Percentiles rank a stretch among this genome's conserved stretches.
Evolutionary conservation across 2,797 vertebrate genomes (phyloP).

Genomic region (Pseudochromis fuscus): DNA sequence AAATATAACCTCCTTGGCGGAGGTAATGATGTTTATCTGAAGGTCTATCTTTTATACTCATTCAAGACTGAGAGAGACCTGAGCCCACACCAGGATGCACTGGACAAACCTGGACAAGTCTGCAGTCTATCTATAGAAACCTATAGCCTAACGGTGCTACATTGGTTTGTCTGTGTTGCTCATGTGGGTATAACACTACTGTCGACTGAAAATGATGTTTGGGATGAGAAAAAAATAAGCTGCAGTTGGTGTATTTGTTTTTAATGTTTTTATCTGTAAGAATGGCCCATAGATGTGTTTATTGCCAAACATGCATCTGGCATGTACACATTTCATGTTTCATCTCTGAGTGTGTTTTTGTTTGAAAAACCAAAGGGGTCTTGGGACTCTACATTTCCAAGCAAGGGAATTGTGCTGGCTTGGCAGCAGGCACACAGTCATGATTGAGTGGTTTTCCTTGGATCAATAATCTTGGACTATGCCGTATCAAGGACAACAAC

Average conservation of each 20-base stretch:
- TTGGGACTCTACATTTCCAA: constrained; percentile 45
- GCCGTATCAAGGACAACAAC: constrained; percentile 73
- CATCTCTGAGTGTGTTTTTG: constrained; percentile 21
- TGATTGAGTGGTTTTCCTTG: constrained; percentile 75
- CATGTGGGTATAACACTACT: background rate
- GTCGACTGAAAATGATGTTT: background rate
- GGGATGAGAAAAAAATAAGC: background rate
- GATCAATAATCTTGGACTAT: constrained; percentile 78
- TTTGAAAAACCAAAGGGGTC: constrained; percentile 26
- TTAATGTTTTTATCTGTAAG: background rate
- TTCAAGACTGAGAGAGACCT: too few relatives aligned
- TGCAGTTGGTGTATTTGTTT: too few relatives aligned
- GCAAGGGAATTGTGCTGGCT: constrained; percentile 62
- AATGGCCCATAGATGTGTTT: background rate
- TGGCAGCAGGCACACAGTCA: constrained; percentile 70
- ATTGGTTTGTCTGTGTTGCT: background rate
- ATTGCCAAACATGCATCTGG: background rate
- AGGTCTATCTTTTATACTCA: too few relatives aligned
- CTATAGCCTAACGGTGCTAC: background rate
- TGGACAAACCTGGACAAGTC: background rate
- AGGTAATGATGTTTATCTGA: too few relatives aligned
- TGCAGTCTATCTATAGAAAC: background rate
- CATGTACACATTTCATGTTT: background rate
- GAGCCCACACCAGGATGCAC: too few relatives aligned
- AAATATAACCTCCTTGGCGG: too few relatives aligned